phyloP scores from a whole-genome alignment of 2,888 invertebrate genomes.

The Aelia acuminata region DNA sequence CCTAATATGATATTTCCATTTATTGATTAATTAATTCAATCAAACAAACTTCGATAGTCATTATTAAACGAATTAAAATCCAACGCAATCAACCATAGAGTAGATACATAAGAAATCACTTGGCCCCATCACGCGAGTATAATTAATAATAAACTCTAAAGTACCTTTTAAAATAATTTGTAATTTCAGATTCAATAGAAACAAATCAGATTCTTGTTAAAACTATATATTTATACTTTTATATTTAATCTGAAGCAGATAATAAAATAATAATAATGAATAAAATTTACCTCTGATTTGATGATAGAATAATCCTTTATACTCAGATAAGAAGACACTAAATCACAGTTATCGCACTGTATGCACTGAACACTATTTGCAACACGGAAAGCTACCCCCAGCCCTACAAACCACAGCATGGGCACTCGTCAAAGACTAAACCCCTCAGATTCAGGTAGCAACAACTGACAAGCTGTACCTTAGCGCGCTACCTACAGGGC shows the following conservation, averaged over 20 bases:
- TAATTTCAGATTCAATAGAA: too few relatives aligned
- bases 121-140: background rate
- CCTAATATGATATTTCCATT: too few relatives aligned
- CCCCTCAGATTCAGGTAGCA: background rate
- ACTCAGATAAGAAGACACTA: background rate
- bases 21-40: too few relatives aligned
- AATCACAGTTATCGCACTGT: background rate
- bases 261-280: background rate
- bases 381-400: background rate
- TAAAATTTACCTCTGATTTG: background rate
- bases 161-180: too few relatives aligned
- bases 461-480: background rate
- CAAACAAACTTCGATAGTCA: too few relatives aligned
- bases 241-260: background rate
- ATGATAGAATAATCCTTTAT: background rate
- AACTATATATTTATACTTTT: too few relatives aligned
- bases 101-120: background rate
- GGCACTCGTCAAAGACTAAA: background rate
- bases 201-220: too few relatives aligned
- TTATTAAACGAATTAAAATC: too few relatives aligned
- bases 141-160: background rate
- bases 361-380: background rate
- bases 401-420: background rate
- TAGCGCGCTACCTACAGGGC: background rate
- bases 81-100: too few relatives aligned